phyloP scores from a whole-genome alignment of 2,113 vertebrate genomes.

The Melanerpes aurifrons region DNA sequence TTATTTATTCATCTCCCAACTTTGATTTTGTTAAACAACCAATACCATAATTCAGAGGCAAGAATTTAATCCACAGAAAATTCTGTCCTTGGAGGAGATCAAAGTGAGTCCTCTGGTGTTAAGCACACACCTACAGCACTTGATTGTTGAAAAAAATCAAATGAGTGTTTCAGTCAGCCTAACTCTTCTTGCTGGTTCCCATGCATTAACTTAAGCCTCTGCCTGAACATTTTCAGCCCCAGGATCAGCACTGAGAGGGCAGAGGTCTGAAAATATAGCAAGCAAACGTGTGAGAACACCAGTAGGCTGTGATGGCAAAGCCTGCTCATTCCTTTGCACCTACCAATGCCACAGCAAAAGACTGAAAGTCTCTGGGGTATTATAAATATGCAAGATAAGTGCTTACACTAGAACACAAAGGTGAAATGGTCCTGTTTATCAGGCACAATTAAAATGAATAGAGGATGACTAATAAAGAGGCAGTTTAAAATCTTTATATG shows the following conservation, averaged over 20 bases:
- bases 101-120: neutral
- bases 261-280: neutral
- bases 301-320: neutral
- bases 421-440: slow-evolving; percentile 50
- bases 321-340: neutral
- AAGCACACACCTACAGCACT: slow-evolving; percentile 9
- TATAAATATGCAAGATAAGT: neutral
- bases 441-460: slow-evolving; percentile 40
- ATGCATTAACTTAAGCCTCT: neutral
- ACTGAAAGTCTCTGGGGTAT: neutral
- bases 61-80: slow-evolving; percentile 20
- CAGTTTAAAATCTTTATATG: slow-evolving; percentile 37
- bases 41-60: neutral
- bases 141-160: neutral
- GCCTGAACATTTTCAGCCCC: neutral
- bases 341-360: neutral
- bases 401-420: neutral
- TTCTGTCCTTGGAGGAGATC: slow-evolving; percentile 20
- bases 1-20: neutral
- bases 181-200: neutral
- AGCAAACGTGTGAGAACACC: accelerated
- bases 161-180: neutral
- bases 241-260: neutral
- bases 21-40: slow-evolving; percentile 36
- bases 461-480: slow-evolving; percentile 46